Conservation (phyloP, 2,888 invertebrate genomes). For the Orchesellides sinensis region DNA sequence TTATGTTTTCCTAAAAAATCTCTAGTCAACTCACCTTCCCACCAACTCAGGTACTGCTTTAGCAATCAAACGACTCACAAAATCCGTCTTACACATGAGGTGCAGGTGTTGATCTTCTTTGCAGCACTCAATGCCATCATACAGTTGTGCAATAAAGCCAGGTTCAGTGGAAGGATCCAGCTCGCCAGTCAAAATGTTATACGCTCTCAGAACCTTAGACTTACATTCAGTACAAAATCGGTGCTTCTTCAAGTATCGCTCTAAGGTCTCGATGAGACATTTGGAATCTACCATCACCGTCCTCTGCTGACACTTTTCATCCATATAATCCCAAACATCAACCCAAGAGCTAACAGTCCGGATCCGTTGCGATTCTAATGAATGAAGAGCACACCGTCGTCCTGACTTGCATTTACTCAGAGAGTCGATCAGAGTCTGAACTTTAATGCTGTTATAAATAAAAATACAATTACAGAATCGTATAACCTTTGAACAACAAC, state of each 20-base stretch:
- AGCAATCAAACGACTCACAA: conserved; percentile 90
- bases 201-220: conserved; percentile 92
- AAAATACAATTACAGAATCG: not conserved
- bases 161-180: conserved; percentile 89
- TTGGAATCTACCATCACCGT: conserved; percentile 92
- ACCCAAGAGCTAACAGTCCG: conserved; percentile 82
- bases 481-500: not conserved
- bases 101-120: conserved; percentile 92
- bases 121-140: conserved; percentile 91
- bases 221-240: conserved; percentile 93
- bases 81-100: conserved; percentile 91
- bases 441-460: conserved; percentile 69
- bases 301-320: conserved; percentile 77
- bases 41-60: conserved; percentile 94
- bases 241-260: conserved; percentile 92
- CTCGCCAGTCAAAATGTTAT: conserved; percentile 87
- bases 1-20: not conserved
- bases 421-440: conserved; percentile 68
- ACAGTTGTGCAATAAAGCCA: conserved; percentile 91
- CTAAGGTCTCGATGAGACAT: conserved; percentile 89
- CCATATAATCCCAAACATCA: conserved; percentile 83
- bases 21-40: conserved; percentile 81
- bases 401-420: conserved; percentile 73
- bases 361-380: conserved; percentile 90
- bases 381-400: conserved; percentile 91